Percentiles rank a stretch among this genome's conserved stretches.
These are phyloP conservation scores for Drosophila longiperda DNA, from an alignment of 2,888 invertebrate species.

Conservation along the genomic window DNA sequence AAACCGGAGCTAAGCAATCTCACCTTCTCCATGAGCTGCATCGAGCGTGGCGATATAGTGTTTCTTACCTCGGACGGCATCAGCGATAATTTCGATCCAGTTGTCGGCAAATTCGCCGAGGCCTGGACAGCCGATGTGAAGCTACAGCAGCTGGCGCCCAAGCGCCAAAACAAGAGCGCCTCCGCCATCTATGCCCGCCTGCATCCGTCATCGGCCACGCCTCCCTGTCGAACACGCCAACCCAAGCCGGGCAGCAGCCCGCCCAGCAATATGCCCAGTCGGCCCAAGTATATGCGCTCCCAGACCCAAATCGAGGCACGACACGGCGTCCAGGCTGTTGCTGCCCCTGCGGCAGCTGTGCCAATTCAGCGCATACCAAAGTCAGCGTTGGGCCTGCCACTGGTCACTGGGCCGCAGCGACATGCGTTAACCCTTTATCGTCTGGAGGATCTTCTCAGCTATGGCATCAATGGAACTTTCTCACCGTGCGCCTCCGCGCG, in stretches of 20 bases:
- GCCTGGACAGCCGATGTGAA: conserved; percentile 85
- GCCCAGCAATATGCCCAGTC: conserved; percentile 76
- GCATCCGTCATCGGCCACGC: conserved; percentile 70
- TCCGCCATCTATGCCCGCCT: conserved; percentile 83
- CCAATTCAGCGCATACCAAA: conserved; percentile 83
- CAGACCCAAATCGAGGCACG: conserved; percentile 85
- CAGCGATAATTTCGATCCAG: conserved; percentile 96
- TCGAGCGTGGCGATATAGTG: conserved; percentile 92
- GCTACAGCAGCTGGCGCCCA: conserved; percentile 77
- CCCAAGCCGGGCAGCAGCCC: conserved; percentile 64
- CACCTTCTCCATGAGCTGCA: conserved; percentile 92
- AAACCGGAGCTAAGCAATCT: conserved; percentile 95
- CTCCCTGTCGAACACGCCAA: conserved; percentile 58
- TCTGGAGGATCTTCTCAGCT: conserved; percentile 90
- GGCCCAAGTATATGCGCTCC: conserved; percentile 85
- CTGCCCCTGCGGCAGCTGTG: conserved; percentile 20
- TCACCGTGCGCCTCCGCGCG: conserved; percentile 88
- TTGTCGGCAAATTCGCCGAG: conserved; percentile 93
- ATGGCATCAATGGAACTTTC: conserved; percentile 88
- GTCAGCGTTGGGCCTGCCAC: conserved; percentile 87
- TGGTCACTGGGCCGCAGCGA: conserved; percentile 90
- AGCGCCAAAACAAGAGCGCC: conserved; percentile 84
- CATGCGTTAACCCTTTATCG: conserved; percentile 91
- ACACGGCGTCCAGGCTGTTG: conserved; percentile 60
- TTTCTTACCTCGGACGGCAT: conserved; percentile 96